Conservation (phyloP, 2,113 vertebrate species). For the Peucedramus taeniatus region DNA sequence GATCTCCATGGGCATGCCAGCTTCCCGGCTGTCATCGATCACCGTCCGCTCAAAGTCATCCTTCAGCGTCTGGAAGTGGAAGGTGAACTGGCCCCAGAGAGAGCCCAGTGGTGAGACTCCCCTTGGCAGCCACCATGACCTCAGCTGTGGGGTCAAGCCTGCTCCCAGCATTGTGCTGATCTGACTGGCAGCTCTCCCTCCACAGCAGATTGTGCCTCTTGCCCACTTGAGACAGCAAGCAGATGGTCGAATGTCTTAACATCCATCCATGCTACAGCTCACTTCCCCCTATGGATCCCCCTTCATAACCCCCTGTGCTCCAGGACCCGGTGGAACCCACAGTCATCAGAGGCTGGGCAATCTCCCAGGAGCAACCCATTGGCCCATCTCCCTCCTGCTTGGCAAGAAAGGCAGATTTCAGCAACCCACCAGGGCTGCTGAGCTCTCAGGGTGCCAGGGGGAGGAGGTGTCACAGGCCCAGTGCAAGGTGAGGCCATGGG, state of each 20-base stretch:
- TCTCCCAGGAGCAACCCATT: not conserved
- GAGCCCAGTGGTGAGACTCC: not conserved
- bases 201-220: not conserved
- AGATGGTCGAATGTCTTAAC: not conserved
- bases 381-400: not conserved
- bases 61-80: constrained; percentile 85
- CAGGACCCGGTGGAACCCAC: not conserved
- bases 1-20: constrained; percentile 79
- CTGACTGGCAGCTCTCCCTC: not conserved
- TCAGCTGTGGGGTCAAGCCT: not conserved
- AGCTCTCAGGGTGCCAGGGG: not conserved
- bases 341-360: not conserved
- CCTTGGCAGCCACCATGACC: rapidly evolving
- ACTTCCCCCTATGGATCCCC: not conserved
- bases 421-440: rapidly evolving
- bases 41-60: constrained; percentile 84
- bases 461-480: not conserved
- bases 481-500: not conserved
- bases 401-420: not conserved
- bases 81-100: constrained; percentile 74
- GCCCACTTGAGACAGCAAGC: not conserved
- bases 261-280: rapidly evolving
- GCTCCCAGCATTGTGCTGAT: not conserved
- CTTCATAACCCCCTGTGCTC: not conserved
- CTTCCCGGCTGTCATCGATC: constrained; percentile 81